A percentile compares a stretch with the other conserved stretches of the same genome.
These are phyloP conservation scores for Aphelinus atriplicis DNA, from an alignment of 1,140 invertebrate genomes.

Conservation along the genomic window DNA sequence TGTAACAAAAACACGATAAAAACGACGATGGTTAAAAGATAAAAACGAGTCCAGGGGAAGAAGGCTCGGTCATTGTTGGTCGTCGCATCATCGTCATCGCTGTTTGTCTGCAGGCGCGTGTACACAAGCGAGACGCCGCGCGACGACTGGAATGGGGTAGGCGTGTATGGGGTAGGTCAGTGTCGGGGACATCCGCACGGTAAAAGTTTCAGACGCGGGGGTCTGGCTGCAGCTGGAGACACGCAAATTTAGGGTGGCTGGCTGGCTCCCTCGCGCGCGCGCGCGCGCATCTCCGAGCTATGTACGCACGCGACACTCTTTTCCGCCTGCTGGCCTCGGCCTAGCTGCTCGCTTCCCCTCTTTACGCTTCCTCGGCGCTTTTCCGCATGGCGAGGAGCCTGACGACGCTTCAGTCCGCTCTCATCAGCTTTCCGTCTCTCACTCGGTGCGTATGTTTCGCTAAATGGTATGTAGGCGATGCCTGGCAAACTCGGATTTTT, in stretches of 20 bases:
- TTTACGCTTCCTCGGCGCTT: neutral
- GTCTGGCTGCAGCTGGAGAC: slow-evolving; percentile 54
- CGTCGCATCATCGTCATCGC: neutral
- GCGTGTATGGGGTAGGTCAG: slow-evolving; percentile 58
- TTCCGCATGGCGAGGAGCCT: neutral
- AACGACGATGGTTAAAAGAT: no score
- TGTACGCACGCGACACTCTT: no score
- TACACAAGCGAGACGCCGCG: slow-evolving; percentile 58
- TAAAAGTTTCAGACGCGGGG: slow-evolving; percentile 60
- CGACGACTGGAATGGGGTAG: slow-evolving; percentile 30
- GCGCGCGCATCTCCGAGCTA: no score
- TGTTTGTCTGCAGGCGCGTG: slow-evolving; percentile 42
- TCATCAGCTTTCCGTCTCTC: no score
- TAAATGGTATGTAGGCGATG: no score
- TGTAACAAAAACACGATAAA: no score
- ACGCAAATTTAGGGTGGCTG: slow-evolving; percentile 65
- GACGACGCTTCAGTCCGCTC: no score
- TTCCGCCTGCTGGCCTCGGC: no score
- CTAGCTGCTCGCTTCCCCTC: slow-evolving; percentile 11
- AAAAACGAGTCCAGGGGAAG: no score
- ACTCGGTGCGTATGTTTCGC: no score
- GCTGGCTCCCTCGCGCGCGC: slow-evolving; percentile 42
- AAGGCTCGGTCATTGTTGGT: no score
- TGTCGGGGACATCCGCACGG: slow-evolving; percentile 54
- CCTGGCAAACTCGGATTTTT: no score